Base-by-base conservation (phyloP, 2,888 invertebrate species). In the Teleiodes luculella region DNA sequence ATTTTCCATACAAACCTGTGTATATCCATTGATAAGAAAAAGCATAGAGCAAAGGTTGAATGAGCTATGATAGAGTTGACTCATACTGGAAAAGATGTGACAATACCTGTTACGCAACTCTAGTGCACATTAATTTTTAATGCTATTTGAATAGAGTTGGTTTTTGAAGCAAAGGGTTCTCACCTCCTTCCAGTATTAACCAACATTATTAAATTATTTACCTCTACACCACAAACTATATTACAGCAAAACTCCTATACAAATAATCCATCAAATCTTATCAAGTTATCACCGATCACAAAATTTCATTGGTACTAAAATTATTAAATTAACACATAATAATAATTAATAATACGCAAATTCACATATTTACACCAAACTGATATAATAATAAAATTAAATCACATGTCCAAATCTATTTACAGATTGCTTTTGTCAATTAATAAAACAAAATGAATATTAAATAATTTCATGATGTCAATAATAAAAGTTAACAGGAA, bases 301-400 rank as follows among this genome's bases (percentile, higher is more conserved):
- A 73, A 74, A 80, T 75, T 70, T 78, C 74, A 83, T 81, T 79
- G 78, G 74, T 74, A 71, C 69, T 73, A 73, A 76, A 76, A 76
- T 67, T 65, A 77, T 76, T 72, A 74, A 76, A 76, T 76, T 55
- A 58, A 56, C 43, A 14, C 18, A 30, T 20, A 76, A 78, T 73
- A 71, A 74, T 75, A 72, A 75, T 36, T 70, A 71, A 64, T 62
- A 65, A 65, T 73, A 70, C 74, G 83, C 77, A 80, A 80, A 85
- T 80, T 79, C 82, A 86, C 80, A 83, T 87, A 89, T 88, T 83
- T 87, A 88, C 88, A 89, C 70, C 58, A 66, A 76, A 75, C 74
- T 66, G 60, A 74, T 62, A 65, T 63, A 64, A 68, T 59, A 67
- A 76, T 75, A 78, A 78, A 83, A 80, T 76, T 77, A 80, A 77